Evolutionary conservation across 92 coral and sea anemone species (phyloP), one percentile per base, ranked within the genome.

Genomic region (Phymanthus crucifer): DNA sequence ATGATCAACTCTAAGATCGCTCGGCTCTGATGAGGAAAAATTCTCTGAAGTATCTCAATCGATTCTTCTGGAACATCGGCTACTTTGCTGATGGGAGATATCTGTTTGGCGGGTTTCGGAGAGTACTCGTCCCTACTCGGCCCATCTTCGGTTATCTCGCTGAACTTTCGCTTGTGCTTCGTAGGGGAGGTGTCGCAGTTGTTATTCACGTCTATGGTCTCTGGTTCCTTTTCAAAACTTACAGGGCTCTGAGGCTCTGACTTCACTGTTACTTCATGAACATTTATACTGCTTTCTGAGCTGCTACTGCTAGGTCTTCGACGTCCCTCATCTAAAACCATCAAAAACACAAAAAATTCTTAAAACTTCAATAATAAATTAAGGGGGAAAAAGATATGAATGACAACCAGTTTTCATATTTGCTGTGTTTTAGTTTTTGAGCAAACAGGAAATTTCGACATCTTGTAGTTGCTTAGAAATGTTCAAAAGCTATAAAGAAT

Each of bases 21-120:
- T 57, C 86, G 78, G 47, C 91, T 91, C 81, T 95, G 99, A 23
- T 95, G 95, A 29, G 99, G 99, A 71, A 95, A 95, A 58, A 95
- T 95, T 34, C 95, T 87, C 40, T 89, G 93, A 4, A 95, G 86
- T 6, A 95, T 83, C 66, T 93, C 97, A 26, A 95, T 72, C 1
- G 97, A 90, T 57, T 74, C 84, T 35, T 83, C 84, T 46, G 83
- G 85, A 21, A 84, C 71, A 73, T 82, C 80, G 40, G 81, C 86
- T 34, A 74, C 87, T 58, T 83, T 91, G 32, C 85, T 81, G 6
- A 86, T 66, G 16, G 78, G 84, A 47, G 87, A 83, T 48, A 83
- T 83, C 61, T 50, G 86, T 78, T 89, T 87, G 32, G 90, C 81
- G 12, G 74, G 50, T 58, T 87, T 84, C 32, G 83, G 80, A 13